Base-by-base conservation (phyloP, 1,140 invertebrate species). In the Drosophila chauvacae region DNA sequence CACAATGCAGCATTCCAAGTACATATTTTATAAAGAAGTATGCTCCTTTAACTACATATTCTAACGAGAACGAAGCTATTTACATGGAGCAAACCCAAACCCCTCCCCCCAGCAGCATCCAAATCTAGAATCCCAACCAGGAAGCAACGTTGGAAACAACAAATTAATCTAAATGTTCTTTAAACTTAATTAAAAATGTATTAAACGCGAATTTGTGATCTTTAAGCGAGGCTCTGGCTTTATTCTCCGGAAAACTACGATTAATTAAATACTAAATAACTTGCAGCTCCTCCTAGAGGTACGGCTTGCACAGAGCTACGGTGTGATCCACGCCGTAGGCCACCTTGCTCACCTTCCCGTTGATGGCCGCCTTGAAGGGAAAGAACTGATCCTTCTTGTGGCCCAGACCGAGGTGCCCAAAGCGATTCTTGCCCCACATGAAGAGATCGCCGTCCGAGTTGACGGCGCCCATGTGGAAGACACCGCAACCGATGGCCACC, bases 351-450 rank as follows among this genome's bases (percentile, higher is more conserved):
- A 97, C 96, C 91, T 95, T 93, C 7, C 96, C 96, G 55, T 96
- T 96, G 37, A 98, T 91, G 9, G 95, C 93, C 33, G 97, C 96
- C 94, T 96, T 97, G 7, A 97, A 94, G 26, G 98, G 98, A 92
- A 98, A 99, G 93, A 94, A 96, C 91, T 98, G 97, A 92, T 98
- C 96, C 58, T 96, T 95, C 3, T 86, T 79, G 84, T 96, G 93
- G 0, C 97, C 97, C 45, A 98, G 92, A 0, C 98, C 98, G 7
- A 99, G 93, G 86, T 96, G 97, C 1, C 96, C 96, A 76, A 95
- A 94, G 82, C 95, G 95, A 93, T 99, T 98, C 81, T 95, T 94
- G 7, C 98, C 98, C 98, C 98, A 99, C 85, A 95, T 96, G 82
- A 96, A 99, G 2, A 99, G 92, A 93, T 98, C 96, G 11, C 97